Evolutionary conservation across 2,888 invertebrate genomes (phyloP), one percentile per base, ranked within the genome.

Genomic region (Parasteatoda lunata): DNA sequence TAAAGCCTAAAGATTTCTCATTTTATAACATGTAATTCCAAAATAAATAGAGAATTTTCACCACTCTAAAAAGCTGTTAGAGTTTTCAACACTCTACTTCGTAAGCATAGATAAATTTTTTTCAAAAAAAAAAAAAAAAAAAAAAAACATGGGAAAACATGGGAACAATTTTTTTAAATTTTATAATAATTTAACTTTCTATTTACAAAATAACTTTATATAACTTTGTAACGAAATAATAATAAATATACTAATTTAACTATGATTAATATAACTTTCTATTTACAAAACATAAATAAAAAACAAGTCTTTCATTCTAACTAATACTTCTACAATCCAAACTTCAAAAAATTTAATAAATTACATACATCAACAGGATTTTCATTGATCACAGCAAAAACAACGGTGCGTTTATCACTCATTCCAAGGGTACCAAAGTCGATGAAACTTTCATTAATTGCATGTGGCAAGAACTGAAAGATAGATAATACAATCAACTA

Each of bases 371-470:
- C 93, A 52, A 96, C 94, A 11, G 96, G 96, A 92, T 96, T 96
- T 89, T 94, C 93, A 92, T 96, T 96, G 90, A 94, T 93, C 59
- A 96, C 91, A 52, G 95, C 94, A 92, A 96, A 95, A 90, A 94
- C 93, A 90, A 96, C 94, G 90, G 95, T 95, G 90, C 95, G 94
- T 90, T 94, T 94, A 79, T 93, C 93, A 65, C 91, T 92, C 77
- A 92, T 91, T 54, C 93, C 93, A 89, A 94, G 90, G 47, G 93
- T 92, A 72, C 94, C 94, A 91, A 94, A 93, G 90, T 94, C 93
- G 78, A 94, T 91, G 64, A 89, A 83, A 77, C 89, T 89, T 88
- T 90, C 89, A 84, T 90, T 89, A 8, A 89, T 48, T n/a, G 89
- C 89, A 89, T 92, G 92, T 76, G 93, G 92, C 71, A 93, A 91